Evolutionary conservation across 2,797 vertebrate species (phyloP), one percentile per base, ranked within the genome.

Genomic region (Dryobates pubescens): DNA sequence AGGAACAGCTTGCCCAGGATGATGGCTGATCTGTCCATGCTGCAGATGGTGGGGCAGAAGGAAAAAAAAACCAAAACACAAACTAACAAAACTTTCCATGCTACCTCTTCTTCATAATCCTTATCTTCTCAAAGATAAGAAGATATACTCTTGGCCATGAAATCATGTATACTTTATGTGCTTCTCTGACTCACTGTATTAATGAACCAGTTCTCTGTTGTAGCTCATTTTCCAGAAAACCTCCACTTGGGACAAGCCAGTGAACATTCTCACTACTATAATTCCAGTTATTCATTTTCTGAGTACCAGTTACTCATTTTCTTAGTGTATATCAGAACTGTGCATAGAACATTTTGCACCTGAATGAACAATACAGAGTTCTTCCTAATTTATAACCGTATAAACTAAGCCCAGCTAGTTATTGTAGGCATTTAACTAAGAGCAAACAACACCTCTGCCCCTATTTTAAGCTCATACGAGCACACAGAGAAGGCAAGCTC

Each of bases 101-200:
- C 45, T 82, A 49, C 22, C 23, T 80, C 68, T 76, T 72, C 47
- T 58, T 82, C 51, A 77, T 85, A 91, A 92, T 71, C 57, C 34
- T 78, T 91, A 89, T 89, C 82, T 88, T 87, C 54, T 64, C 71
- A 32, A 86, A 91, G 77, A 81, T 54, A 91, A 94, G 32, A 6
- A 79, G 54, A 68, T 32, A 86, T 8, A 45, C 26, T 45, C 11
- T 29, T 86, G 49, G 38, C 38, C 54, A 45, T 53, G 76, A 73
- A 36, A 73, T 67, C 61, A 76, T 13, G 7, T 12, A 57, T 10
- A 68, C 23, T 92, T 82, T 20, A 43, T 47, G 70, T 82, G 38
- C 27, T 84, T 70, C 62, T 82, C 88, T 90, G 89, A 86, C 17
- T 29, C 30, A 34, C 43, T 41, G n/a, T 2, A 2, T 57, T 88